Conservation (phyloP, 1,140 invertebrate species). For the Melanaphis sacchari region DNA sequence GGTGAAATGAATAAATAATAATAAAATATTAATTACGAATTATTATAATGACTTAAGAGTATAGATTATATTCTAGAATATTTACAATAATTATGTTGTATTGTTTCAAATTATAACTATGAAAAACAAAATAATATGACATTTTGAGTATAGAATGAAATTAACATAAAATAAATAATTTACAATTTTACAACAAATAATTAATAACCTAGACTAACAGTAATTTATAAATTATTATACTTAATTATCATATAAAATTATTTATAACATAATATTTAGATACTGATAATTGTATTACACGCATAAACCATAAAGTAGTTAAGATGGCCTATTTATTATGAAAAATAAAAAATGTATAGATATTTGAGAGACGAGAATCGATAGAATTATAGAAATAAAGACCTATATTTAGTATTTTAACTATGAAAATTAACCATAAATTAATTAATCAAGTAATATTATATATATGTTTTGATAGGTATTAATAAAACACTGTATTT, state of each 20-base stretch:
- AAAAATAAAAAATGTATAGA: not conserved
- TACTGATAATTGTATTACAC: not conserved
- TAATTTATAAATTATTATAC: not conserved
- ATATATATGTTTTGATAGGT: no score
- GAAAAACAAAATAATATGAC: no score
- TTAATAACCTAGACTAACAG: no score
- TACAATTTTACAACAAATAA: not conserved
- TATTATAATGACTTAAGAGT: not conserved
- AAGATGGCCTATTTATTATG: not conserved
- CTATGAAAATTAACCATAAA: not conserved
- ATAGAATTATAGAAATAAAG: not conserved
- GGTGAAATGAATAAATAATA: not conserved
- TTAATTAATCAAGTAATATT: not conserved
- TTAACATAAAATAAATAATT: not conserved
- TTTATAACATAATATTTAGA: not conserved
- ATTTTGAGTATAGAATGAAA: not conserved
- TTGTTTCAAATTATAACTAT: not conserved
- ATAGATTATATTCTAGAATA: no score
- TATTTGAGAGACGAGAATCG: not conserved
- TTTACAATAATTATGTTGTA: no score
- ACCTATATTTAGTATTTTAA: not conserved
- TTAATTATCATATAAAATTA: not conserved
- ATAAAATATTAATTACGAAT: not conserved
- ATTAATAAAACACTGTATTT: no score
- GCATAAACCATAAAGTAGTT: not conserved